Conservation (phyloP, 1,140 invertebrate genomes). For the Gryon sp. region DNA sequence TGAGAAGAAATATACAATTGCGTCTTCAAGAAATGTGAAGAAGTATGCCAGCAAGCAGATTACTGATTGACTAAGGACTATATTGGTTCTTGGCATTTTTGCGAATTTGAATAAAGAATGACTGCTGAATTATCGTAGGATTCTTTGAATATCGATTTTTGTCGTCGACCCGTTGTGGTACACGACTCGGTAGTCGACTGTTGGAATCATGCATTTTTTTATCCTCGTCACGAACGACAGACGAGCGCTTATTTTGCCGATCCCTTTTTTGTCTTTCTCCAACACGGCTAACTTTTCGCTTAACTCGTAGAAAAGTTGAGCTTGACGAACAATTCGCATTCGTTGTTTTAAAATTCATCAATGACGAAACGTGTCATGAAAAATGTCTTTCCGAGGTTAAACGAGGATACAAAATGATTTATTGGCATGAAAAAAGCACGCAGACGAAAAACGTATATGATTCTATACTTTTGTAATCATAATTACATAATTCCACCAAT, state of each 20-base stretch:
- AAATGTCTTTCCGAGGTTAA: slow-evolving; percentile 41
- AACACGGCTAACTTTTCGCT: slow-evolving; percentile 44
- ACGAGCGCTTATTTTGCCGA: slow-evolving; percentile 38
- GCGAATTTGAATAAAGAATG: slow-evolving; percentile 45
- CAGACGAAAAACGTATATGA: no score
- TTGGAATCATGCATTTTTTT: slow-evolving; percentile 22
- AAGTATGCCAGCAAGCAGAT: slow-evolving; percentile 12
- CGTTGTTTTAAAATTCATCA: slow-evolving; percentile 49
- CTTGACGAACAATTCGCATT: slow-evolving; percentile 34
- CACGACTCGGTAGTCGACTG: slow-evolving; percentile 25
- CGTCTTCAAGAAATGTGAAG: no score
- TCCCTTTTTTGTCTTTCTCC: slow-evolving; percentile 21
- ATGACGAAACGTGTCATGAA: slow-evolving; percentile 44
- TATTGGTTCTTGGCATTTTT: slow-evolving; percentile 11
- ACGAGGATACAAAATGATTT: slow-evolving; percentile 39
- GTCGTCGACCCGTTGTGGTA: not conserved
- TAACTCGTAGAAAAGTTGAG: slow-evolving; percentile 49
- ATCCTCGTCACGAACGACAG: slow-evolving; percentile 35
- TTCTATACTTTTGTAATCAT: no score
- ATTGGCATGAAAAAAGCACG: slow-evolving; percentile 50
- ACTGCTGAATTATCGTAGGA: slow-evolving; percentile 36
- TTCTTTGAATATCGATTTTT: slow-evolving; percentile 57
- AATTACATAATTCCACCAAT: slow-evolving; percentile 29
- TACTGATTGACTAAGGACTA: slow-evolving; percentile 10
- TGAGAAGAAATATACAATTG: no score